Base-by-base conservation (phyloP, 2,888 invertebrate species). In the Sarcophaga rosellei region DNA sequence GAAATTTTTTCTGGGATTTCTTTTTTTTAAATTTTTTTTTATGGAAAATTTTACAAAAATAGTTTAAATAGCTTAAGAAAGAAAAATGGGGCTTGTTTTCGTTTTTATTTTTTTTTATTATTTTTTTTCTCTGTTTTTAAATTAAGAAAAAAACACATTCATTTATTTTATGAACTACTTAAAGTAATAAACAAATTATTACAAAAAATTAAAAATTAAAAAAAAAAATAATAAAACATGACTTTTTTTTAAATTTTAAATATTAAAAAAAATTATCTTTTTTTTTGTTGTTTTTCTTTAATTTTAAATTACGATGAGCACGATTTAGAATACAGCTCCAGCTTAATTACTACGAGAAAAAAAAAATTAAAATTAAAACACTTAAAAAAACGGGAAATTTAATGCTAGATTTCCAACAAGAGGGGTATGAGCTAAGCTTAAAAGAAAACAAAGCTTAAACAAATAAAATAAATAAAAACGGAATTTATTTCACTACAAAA, bases 1-100 rank as follows among this genome's bases (percentile, higher is more conserved):
- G 72, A 78, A 70, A 25, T 84, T 86, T 81, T 82, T 76, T 78
- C 81, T 78, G 69, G 63, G 44, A 63, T 70, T 73, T 80, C 20
- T 77, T 69, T 47, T 73, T 74, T 72, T 69, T 63, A 57, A 62
- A n/a, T 74, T 73, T 77, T 23, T 53, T 78, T 72, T 57, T 85
- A 61, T 84, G 74, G 81, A 84, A 84, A 86, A 86, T 84, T 84
- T 86, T 86, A 86, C 84, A 86, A 86, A 86, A 86, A 86, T 85
- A 85, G 82, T 81, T 77, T 81, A 74, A 85, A 85, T 80, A 83
- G 86, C 86, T 86, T 86, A 78, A 78, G 78, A 81, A 72, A 79
- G 61, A 84, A 59, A 75, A 23, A 78, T 59, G 57, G n/a, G 10
- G 4, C 6, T 61, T 21, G n/a, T 10, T 53, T 53, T 53, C 17